Base-by-base conservation (phyloP, 1,140 invertebrate species). In the Geopemphigus sp. region DNA sequence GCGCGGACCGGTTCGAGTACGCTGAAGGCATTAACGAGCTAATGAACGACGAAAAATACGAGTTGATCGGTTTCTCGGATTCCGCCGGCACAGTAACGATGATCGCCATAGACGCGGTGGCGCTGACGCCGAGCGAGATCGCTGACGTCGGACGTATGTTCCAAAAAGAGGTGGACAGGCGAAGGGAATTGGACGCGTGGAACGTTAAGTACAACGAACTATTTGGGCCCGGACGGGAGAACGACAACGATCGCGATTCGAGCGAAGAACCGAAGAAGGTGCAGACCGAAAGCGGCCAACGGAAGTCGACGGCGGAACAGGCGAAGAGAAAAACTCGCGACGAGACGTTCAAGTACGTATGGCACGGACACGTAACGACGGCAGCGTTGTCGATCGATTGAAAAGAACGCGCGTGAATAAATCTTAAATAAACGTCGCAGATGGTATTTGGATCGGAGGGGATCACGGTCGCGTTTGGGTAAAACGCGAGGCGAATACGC, bases 381-480 rank as follows among this genome's bases (percentile, higher is more conserved):
- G n/a, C n/a, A n/a, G n/a, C n/a, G n/a, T n/a, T n/a, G n/a, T n/a
- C n/a, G n/a, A n/a, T n/a, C n/a, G n/a, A n/a, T n/a, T n/a, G n/a
- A n/a, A n/a, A n/a, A n/a, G n/a, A n/a, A n/a, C 32, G 32, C 8
- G 32, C 32, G 8, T 39, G n/a, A 39, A 39, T 39, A 4, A 32
- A 29, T 11, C 17, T 3, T 19, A 17, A 8, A 63, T 11, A 29
- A 17, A 32, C 15, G 1, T 68, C 45, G 1, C n/a, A 78, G 74
- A 14, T 78, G 74, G 74, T 78, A 78, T 78, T 63, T 59, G 1
- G 61, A 78, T 47, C 74, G 39, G 12, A 63, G 45, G 24, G 56
- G 32, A 5, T 15, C 73, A 17, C 32, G 63, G 11, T 29, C 57
- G 10, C 73, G 73, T 76, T 47, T 78, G 22, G 56, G 32, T 39